Base-by-base conservation (phyloP, 2,797 vertebrate genomes). In the Thamnophis elegans region DNA sequence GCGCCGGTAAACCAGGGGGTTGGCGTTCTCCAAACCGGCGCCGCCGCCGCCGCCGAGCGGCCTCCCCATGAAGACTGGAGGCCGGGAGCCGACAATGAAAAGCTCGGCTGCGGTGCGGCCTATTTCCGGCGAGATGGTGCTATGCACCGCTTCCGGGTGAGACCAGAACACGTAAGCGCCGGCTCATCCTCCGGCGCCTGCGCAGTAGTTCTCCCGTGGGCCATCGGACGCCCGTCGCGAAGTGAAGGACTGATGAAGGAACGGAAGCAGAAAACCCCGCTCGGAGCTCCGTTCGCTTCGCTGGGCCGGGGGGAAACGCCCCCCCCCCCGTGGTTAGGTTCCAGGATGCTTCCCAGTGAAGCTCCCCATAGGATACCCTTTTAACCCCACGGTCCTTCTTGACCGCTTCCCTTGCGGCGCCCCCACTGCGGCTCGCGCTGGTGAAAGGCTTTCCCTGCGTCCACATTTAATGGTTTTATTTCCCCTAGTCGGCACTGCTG, bases 1-100 rank as follows among this genome's bases (percentile, higher is more conserved):
- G 89, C 98, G 98, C 95, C 98, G 97, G 93, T 98, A 99, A 16
- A 99, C 98, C 65, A 98, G 98, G 0, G 99, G 99, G 96, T 99
- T 99, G 0, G 98, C 99, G 92, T 99, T 99, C 95, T 99, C 98
- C 94, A 99, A 89, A 3, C 93, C 97, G 8, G 95, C 94, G 3
- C 96, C 97, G 1, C 95, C 92, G 0, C 85, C 54, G 42, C 56
- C 90, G 16, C 11, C 59, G 42, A 1, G 94, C 0, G 95, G 89
- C 3, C 97, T 97, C 94, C 97, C 95, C 96, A 96, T 97, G 87
- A 92, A 93, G 1, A 2, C 90, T 11, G 8, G 5, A n/a, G 26
- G 25, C 26, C 1, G 26, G 8, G 20, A 5, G 1, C 9, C 62
- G 0, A 28, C 8, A 6, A 20, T 2, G 20, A 1, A 3, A 0